These are phyloP conservation scores for Sebastes taczanowskii DNA, from an alignment of 2,797 vertebrate species.

Conservation along the genomic window DNA sequence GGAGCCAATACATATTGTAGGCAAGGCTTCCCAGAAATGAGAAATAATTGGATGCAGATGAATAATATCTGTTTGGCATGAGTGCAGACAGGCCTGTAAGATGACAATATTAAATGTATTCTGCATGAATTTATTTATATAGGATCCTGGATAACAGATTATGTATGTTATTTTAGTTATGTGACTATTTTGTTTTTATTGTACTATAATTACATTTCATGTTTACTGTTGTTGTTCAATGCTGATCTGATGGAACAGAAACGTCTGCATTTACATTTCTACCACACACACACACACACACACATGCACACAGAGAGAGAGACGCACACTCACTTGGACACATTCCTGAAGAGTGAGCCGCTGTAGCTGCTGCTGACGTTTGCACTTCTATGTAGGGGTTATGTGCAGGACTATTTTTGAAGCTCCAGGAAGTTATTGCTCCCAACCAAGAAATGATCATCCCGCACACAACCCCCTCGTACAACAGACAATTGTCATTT, in stretches of 20 bases:
- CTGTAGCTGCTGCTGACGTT: conserved; percentile 1
- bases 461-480: not conserved
- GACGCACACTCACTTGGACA: not conserved
- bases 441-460: not conserved
- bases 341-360: conserved; percentile 13
- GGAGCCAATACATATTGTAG: conserved; percentile 29
- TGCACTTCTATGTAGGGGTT: not conserved
- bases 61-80: conserved; percentile 57
- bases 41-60: conserved; percentile 68
- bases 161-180: not conserved
- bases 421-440: not conserved
- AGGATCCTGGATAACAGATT: not conserved
- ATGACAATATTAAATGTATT: conserved; percentile 19
- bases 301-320: no score
- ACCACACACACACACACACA: not conserved
- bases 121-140: conserved; percentile 10
- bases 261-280: not conserved
- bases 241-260: not conserved
- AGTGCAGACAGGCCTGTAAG: conserved; percentile 29
- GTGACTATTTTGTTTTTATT: not conserved
- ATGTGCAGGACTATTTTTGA: not conserved
- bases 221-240: not conserved
- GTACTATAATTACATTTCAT: not conserved
- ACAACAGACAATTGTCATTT: not conserved
- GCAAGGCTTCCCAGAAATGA: conserved; percentile 48